Conservation (phyloP, 2,888 invertebrate species). For the Caenorhabditis doughertyi region DNA sequence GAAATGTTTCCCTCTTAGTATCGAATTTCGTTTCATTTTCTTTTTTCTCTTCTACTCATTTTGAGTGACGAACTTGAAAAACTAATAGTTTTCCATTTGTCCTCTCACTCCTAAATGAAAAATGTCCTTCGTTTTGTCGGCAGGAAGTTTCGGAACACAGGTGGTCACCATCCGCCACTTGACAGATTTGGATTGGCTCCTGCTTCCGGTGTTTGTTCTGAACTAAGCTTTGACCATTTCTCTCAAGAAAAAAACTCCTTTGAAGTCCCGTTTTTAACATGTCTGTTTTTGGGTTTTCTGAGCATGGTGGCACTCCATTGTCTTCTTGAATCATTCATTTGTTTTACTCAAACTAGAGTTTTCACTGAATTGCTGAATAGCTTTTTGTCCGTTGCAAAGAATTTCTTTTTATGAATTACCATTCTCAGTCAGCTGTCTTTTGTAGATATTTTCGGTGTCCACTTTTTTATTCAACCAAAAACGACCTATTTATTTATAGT, state of each 20-base stretch:
- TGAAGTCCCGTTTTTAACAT: neutral
- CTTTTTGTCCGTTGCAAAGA: neutral
- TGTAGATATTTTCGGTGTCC: neutral
- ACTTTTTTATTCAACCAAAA: too few relatives aligned
- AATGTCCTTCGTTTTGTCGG: conserved; percentile 30
- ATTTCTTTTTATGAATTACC: neutral
- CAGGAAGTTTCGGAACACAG: conserved; percentile 48
- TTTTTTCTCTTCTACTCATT: too few relatives aligned
- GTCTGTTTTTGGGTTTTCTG: conserved; percentile 7
- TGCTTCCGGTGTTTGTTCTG: conserved; percentile 54
- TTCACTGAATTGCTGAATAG: neutral
- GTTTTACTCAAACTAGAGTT: neutral
- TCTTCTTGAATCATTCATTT: conserved; percentile 41
- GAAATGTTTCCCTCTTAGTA: conserved; percentile 30
- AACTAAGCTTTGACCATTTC: conserved; percentile 39
- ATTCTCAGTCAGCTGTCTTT: neutral
- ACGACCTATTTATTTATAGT: neutral
- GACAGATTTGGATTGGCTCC: conserved; percentile 58
- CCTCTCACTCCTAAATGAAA: conserved; percentile 6
- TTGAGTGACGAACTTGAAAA: conserved; percentile 18
- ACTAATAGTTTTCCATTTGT: conserved; percentile 41
- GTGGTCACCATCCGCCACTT: conserved; percentile 55
- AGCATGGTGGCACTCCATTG: neutral
- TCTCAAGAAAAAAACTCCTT: neutral
- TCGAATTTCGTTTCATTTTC: conserved; percentile 54